phyloP scores from a whole-genome alignment of 2,113 vertebrate species.

The Nothocercus julius region DNA sequence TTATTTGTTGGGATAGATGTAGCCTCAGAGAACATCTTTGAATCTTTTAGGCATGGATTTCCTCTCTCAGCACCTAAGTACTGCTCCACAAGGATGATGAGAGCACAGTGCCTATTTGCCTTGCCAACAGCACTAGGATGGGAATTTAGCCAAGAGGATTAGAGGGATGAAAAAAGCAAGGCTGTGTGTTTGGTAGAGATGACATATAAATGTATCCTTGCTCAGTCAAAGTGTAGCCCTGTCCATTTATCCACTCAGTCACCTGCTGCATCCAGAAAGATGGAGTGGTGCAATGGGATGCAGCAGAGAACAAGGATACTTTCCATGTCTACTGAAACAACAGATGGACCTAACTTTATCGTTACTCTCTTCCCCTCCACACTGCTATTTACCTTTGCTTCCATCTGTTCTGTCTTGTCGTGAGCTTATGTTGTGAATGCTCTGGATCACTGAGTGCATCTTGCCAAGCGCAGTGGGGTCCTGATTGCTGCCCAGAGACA shows the following conservation, averaged over 20 bases:
- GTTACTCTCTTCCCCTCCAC: constrained; percentile 13
- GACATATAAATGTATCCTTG: not conserved
- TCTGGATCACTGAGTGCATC: constrained; percentile 32
- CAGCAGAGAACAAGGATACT: not conserved
- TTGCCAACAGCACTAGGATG: constrained; percentile 10
- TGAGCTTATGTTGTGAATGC: constrained; percentile 48
- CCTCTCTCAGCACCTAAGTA: not conserved
- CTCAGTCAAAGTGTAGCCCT: not conserved
- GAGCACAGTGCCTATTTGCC: not conserved
- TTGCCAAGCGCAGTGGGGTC: constrained; percentile 37
- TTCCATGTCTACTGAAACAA: constrained; percentile 24
- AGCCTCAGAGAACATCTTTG: not conserved
- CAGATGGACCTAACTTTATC: constrained; percentile 53
- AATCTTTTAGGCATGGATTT: not conserved
- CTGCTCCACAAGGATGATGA: not conserved
- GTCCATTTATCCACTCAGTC: not conserved
- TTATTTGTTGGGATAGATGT: not conserved
- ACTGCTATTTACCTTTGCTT: constrained; percentile 52
- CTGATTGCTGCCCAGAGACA: constrained; percentile 52
- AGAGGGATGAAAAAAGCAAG: not conserved
- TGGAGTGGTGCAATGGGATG: not conserved
- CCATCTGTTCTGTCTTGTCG: constrained; percentile 61
- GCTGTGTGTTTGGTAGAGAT: not conserved
- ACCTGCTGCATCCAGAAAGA: not conserved
- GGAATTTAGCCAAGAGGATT: not conserved